Conservation (phyloP, 2,888 invertebrate genomes). For the Trissolcus japonicus region DNA sequence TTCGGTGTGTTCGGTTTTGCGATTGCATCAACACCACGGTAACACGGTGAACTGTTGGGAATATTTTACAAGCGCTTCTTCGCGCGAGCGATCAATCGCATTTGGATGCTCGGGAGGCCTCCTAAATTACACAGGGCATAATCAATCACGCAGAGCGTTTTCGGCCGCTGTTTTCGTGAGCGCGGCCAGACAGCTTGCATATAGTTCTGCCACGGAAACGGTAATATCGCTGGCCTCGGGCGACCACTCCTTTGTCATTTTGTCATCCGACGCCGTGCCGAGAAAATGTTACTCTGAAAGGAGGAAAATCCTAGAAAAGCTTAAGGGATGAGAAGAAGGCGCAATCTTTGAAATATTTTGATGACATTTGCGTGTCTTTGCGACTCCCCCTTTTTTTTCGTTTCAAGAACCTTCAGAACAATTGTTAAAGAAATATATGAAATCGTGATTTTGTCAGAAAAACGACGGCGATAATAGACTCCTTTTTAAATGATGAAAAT, state of each 20-base stretch:
- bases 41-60: constrained; percentile 9
- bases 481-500: no score
- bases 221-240: constrained; percentile 74
- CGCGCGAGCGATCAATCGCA: constrained; percentile 47
- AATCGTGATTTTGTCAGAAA: no score
- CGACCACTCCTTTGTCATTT: constrained; percentile 75
- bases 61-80: constrained; percentile 44
- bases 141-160: constrained; percentile 73
- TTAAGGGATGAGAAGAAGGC: constrained; percentile 46
- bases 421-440: no score
- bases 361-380: constrained; percentile 30
- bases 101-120: constrained; percentile 60
- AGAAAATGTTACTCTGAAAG: constrained; percentile 51
- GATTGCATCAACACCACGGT: constrained; percentile 32
- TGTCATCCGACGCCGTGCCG: constrained; percentile 67
- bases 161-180: constrained; percentile 58
- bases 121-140: constrained; percentile 73
- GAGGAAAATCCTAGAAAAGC: constrained; percentile 46
- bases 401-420: no score
- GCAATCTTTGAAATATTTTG: constrained; percentile 49
- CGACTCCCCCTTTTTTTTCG: no score
- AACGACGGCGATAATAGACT: no score
- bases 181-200: constrained; percentile 68
- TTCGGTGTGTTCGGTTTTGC: constrained; percentile 7
- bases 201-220: constrained; percentile 74